Conservation (phyloP, 2,888 invertebrate species). For the Mesorhabditis spiculigera region DNA sequence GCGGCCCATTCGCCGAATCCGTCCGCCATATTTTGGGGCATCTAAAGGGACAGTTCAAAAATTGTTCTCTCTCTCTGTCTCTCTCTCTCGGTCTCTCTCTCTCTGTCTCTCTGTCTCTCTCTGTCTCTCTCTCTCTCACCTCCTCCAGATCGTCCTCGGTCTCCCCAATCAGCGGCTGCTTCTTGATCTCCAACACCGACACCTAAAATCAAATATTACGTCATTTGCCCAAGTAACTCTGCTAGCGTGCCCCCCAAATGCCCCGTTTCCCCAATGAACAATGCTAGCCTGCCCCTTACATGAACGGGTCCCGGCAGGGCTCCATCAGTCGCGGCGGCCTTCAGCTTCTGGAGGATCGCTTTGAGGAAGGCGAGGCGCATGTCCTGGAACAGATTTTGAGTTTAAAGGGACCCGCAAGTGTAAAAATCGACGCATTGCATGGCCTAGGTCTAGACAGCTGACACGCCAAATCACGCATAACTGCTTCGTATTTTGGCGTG, state of each 20-base stretch:
- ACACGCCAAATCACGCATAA: too few relatives aligned
- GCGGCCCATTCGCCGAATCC: conserved; percentile 37
- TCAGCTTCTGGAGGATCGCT: conserved; percentile 42
- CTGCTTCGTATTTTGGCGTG: too few relatives aligned
- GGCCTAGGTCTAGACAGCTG: too few relatives aligned
- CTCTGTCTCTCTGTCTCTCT: too few relatives aligned
- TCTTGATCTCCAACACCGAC: neutral
- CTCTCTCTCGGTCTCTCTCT: too few relatives aligned
- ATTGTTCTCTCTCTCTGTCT: too few relatives aligned
- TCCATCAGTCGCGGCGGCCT: conserved; percentile 41
- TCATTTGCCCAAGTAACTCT: too few relatives aligned
- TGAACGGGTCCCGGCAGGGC: neutral
- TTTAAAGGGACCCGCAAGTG: too few relatives aligned
- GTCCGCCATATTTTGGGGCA: conserved; percentile 21
- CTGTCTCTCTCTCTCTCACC: neutral
- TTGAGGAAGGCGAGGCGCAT: conserved; percentile 40
- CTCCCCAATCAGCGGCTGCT: conserved; percentile 5
- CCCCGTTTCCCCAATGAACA: too few relatives aligned
- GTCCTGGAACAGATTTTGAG: neutral
- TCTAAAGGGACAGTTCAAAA: conserved; percentile 8
- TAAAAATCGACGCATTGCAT: too few relatives aligned
- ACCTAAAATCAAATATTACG: neutral
- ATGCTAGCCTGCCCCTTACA: neutral
- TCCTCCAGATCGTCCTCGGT: neutral
- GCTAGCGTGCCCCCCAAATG: too few relatives aligned